Conservation (phyloP, 2,888 invertebrate species). For the Zaprionus obscuricornis region DNA sequence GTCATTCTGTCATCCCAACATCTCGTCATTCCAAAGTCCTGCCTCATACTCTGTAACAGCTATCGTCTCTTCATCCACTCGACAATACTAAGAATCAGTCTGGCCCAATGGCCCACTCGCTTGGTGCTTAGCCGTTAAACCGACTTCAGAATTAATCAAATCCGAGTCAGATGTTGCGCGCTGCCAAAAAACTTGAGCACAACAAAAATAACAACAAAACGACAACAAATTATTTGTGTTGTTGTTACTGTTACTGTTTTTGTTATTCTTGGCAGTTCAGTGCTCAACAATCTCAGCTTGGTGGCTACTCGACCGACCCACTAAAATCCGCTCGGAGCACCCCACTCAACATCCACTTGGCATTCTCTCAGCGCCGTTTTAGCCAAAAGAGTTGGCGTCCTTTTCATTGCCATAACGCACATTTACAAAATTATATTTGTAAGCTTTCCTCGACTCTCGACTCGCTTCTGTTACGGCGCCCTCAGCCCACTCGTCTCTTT, state of each 20-base stretch:
- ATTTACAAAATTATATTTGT: constrained; percentile 76
- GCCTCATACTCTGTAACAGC: not conserved
- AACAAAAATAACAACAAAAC: constrained; percentile 36
- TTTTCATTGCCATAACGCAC: constrained; percentile 74
- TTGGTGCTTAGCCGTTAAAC: constrained; percentile 68
- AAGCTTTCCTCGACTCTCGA: constrained; percentile 50
- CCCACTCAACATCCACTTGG: constrained; percentile 28
- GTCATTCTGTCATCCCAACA: not conserved
- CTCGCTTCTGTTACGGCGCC: not conserved
- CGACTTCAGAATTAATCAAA: constrained; percentile 76
- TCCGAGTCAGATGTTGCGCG: constrained; percentile 75
- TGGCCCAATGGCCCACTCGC: not conserved
- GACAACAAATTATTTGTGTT: constrained; percentile 65
- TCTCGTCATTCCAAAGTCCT: not conserved
- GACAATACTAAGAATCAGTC: not conserved
- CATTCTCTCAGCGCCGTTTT: constrained; percentile 21
- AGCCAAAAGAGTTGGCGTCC: constrained; percentile 60
- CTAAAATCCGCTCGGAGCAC: constrained; percentile 6
- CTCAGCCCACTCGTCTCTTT: not conserved
- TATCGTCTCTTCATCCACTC: not conserved
- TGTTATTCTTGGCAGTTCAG: constrained; percentile 61
- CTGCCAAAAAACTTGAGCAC: constrained; percentile 73
- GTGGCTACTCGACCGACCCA: not conserved
- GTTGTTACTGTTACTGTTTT: too few species aligned
- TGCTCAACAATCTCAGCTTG: constrained; percentile 21